phyloP scores from a whole-genome alignment of 2,797 vertebrate species.

The Onychomys arenicola region DNA sequence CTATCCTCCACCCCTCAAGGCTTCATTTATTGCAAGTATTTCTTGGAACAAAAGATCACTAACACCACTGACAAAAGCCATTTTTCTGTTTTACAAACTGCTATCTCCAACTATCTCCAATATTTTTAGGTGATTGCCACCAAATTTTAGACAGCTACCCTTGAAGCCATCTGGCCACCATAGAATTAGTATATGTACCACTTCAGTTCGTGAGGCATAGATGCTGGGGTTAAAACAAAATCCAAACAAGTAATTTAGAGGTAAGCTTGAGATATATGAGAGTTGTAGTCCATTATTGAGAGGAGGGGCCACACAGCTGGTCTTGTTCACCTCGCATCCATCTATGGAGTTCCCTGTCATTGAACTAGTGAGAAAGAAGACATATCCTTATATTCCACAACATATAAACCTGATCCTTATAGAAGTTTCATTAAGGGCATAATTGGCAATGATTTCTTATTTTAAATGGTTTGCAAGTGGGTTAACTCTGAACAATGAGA shows the following conservation, averaged over 20 bases:
- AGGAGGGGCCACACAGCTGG: background rate
- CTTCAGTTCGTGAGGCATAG: slow-evolving; percentile 18
- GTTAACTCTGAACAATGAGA: background rate
- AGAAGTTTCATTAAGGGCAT: background rate
- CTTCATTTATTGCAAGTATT: background rate
- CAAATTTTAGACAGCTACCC: slow-evolving; percentile 61
- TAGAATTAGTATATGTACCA: slow-evolving; percentile 1
- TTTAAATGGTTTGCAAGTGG: slow-evolving; percentile 24
- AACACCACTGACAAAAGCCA: background rate
- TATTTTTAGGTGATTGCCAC: background rate
- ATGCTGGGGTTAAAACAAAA: background rate
- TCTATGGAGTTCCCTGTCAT: background rate
- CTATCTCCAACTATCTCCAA: background rate
- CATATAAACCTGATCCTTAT: background rate
- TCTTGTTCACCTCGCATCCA: background rate
- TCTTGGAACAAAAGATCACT: background rate
- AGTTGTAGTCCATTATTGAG: background rate
- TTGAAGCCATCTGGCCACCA: background rate
- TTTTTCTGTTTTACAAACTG: slow-evolving; percentile 63
- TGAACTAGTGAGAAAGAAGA: background rate
- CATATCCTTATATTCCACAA: accelerated
- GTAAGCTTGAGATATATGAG: background rate
- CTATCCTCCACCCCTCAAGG: background rate
- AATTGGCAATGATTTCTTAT: background rate
- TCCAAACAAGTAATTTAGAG: background rate